Conservation (phyloP, 2,888 invertebrate genomes). For the Acrobasis repandana region DNA sequence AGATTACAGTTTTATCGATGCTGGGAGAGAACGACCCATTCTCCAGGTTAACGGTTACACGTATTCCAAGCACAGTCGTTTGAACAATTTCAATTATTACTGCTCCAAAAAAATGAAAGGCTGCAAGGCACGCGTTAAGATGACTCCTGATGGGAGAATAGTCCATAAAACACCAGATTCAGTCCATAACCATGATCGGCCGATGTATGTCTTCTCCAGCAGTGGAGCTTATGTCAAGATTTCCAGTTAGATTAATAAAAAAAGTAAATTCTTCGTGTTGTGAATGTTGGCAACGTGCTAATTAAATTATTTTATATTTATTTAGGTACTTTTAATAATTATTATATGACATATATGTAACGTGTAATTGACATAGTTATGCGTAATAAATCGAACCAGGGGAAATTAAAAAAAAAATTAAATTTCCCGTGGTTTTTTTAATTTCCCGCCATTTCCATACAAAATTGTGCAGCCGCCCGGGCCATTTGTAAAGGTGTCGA, state of each 20-base stretch:
- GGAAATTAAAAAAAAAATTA: no score
- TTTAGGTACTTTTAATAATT: no score
- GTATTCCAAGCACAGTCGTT: neutral
- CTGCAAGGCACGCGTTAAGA: neutral
- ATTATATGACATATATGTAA: no score
- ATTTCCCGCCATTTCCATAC: no score
- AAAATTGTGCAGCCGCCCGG: no score
- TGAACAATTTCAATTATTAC: neutral
- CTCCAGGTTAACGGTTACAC: conserved; percentile 2
- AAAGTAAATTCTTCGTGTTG: neutral
- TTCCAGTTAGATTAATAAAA: neutral
- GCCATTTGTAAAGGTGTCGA: no score
- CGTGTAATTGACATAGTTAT: no score
- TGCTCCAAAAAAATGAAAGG: neutral
- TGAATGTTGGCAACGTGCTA: neutral
- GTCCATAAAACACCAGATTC: neutral
- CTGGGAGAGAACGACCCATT: neutral
- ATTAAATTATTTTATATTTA: no score
- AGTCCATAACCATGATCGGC: neutral
- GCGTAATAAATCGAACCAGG: no score
- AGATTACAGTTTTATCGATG: neutral
- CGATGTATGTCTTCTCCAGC: neutral
- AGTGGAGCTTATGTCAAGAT: neutral
- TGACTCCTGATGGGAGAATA: neutral
- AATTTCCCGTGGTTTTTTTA: no score